A percentile compares a stretch with the other conserved stretches of the same genome.
Conservation (phyloP, 2,797 vertebrate genomes). For the Avahi laniger region DNA sequence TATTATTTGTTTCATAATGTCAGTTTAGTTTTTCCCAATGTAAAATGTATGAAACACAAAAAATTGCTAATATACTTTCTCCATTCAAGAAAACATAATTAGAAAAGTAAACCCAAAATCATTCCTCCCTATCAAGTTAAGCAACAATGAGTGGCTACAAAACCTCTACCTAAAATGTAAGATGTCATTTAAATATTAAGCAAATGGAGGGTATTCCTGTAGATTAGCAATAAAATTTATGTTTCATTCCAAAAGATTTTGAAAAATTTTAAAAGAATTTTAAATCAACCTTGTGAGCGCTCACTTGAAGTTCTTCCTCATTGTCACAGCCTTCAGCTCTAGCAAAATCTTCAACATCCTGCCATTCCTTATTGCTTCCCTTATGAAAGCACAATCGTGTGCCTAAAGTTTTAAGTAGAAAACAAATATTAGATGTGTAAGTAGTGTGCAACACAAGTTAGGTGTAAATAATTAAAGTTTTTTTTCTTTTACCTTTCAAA, state of each 20-base stretch:
- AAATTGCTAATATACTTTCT: neutral
- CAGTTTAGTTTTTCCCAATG: neutral
- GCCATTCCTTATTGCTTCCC: constrained; percentile 94
- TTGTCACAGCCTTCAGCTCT: constrained; percentile 91
- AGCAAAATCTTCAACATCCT: constrained; percentile 94
- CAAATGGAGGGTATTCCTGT: neutral
- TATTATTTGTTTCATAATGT: constrained; percentile 17
- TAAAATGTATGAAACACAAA: neutral
- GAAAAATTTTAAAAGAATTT: constrained; percentile 29
- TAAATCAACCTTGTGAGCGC: constrained; percentile 83
- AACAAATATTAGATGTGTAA: neutral
- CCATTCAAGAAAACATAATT: neutral
- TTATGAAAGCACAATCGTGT: constrained; percentile 97
- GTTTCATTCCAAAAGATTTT: neutral
- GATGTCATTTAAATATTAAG: neutral
- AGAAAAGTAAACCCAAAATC: neutral
- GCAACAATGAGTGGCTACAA: neutral
- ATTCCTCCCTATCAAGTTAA: neutral
- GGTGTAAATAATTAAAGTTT: neutral
- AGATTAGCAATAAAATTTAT: neutral
- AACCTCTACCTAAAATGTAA: neutral
- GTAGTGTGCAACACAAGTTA: neutral
- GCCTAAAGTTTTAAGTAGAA: constrained; percentile 84
- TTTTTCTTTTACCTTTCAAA: constrained; percentile 92
- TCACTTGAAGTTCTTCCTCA: constrained; percentile 85